Percentiles rank a stretch among this genome's conserved stretches.
phyloP scores from a whole-genome alignment of 2,113 vertebrate species.

The Myotis yumanensis region DNA sequence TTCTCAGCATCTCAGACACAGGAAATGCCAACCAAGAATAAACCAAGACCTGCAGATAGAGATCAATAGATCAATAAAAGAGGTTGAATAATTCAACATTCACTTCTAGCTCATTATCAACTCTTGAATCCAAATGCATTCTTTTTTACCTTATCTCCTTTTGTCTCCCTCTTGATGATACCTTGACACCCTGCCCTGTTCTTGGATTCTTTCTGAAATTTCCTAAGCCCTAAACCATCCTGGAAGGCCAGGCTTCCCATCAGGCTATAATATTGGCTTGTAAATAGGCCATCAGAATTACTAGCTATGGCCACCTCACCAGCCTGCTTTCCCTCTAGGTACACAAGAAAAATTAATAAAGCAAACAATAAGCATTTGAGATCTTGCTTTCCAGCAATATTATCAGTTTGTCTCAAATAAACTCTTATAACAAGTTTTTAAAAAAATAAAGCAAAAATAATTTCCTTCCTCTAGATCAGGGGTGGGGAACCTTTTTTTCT shows the following conservation, averaged over 20 bases:
- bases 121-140: slow-evolving; percentile 63
- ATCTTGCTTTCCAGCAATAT: neutral
- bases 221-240: slow-evolving; percentile 26
- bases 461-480: neutral
- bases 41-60: slow-evolving; percentile 72
- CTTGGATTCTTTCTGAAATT: slow-evolving; percentile 51
- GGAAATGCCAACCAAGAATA: slow-evolving; percentile 72
- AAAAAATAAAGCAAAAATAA: neutral
- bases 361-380: neutral
- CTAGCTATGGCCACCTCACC: neutral
- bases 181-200: slow-evolving; percentile 31
- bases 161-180: slow-evolving; percentile 54
- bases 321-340: slow-evolving; percentile 7
- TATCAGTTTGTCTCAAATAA: neutral
- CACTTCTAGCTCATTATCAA: slow-evolving; percentile 71
- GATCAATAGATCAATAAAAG: slow-evolving; percentile 78
- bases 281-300: slow-evolving; percentile 26
- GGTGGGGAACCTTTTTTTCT: too few species aligned
- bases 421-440: neutral
- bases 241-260: neutral
- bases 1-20: slow-evolving; percentile 64
- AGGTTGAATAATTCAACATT: slow-evolving; percentile 80
- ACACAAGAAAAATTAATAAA: slow-evolving; percentile 17
- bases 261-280: neutral
- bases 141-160: slow-evolving; percentile 57